These are phyloP conservation scores for Drosophila nasuta DNA, from an alignment of 1,140 invertebrate species.

Conservation along the genomic window DNA sequence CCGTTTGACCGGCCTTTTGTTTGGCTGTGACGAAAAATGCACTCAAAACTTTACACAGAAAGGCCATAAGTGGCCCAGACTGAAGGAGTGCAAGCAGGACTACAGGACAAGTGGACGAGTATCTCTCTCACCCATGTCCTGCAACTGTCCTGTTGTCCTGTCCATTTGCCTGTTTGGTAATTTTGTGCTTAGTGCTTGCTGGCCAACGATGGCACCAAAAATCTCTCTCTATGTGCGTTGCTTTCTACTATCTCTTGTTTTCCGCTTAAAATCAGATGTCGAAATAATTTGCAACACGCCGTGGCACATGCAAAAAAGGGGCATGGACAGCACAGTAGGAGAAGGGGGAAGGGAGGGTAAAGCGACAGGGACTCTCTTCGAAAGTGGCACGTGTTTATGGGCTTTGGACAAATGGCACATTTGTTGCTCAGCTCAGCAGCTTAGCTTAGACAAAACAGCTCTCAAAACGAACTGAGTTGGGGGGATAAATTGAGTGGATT, in stretches of 20 bases:
- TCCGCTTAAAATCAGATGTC: slow-evolving; percentile 84
- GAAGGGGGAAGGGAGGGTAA: neutral
- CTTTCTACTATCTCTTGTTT: slow-evolving; percentile 75
- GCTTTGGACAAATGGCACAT: slow-evolving; percentile 62
- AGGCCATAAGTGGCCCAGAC: slow-evolving; percentile 72
- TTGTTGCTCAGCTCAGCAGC: slow-evolving; percentile 51
- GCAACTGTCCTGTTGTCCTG: slow-evolving; percentile 22
- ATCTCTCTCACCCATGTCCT: neutral
- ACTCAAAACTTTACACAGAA: slow-evolving; percentile 83
- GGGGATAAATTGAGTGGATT: slow-evolving; percentile 5
- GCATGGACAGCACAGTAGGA: neutral
- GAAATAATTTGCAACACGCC: slow-evolving; percentile 83
- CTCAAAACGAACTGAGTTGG: slow-evolving; percentile 6
- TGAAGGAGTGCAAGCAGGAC: slow-evolving; percentile 1
- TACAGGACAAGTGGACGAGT: neutral
- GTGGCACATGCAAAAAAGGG: slow-evolving; percentile 57
- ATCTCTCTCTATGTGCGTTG: slow-evolving; percentile 35
- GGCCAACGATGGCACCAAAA: slow-evolving; percentile 38
- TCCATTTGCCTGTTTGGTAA: slow-evolving; percentile 73
- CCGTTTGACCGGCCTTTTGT: slow-evolving; percentile 70
- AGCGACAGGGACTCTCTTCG: slow-evolving; percentile 7
- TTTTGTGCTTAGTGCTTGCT: slow-evolving; percentile 74
- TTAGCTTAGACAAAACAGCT: slow-evolving; percentile 33
- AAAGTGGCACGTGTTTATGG: slow-evolving; percentile 79
- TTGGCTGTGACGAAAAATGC: slow-evolving; percentile 78